Base-by-base conservation (phyloP, 2,888 invertebrate genomes). In the Galerucella calmariensis region DNA sequence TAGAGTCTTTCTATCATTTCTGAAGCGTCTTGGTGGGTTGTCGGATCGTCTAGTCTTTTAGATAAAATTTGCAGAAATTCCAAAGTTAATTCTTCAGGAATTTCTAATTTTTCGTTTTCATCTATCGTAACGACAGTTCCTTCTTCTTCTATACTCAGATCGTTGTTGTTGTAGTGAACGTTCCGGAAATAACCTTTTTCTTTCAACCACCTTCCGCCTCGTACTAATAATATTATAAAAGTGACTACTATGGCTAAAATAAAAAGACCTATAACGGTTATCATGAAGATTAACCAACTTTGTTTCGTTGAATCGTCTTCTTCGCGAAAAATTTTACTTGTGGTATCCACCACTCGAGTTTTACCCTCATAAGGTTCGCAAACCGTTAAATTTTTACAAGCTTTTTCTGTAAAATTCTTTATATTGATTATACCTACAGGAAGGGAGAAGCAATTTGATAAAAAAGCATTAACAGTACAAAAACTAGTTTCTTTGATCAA, bases 1-100 rank as follows among this genome's bases (percentile, higher is more conserved):
- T 94, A 94, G 8, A 94, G 87, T 81, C 93, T 92, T 83, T 94
- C 94, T 75, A 94, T 94, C 89, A 93, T 92, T 85, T 94, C 93
- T 56, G 93, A 89, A 2, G 94, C 94, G 83, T 94, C 92, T 70
- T 92, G 90, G 80, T 93, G 93, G 74, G 93, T 92, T 71, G 92
- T 91, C 0, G 94, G 94, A 83, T 92, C 92, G 80, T 93, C 92
- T 9, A 94, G 85, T 81, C 92, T 91, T 79, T 92, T 91, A 73
- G 92, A 89, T 16, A 94, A 87, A 78, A 91, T 91, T 79, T 91
- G 92, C 75, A 94, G 87, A 67, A 94, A 89, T 81, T 94, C 94
- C 80, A 92, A 91, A 0, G 94, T 94, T 65, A 94, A 84, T 84
- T 94, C 94, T 84, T 93, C 94, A 0, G 94, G 94, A 67, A 94